Evolutionary conservation across 2,113 vertebrate genomes (phyloP).

Genomic region (Oncorhynchus mykiss): DNA sequence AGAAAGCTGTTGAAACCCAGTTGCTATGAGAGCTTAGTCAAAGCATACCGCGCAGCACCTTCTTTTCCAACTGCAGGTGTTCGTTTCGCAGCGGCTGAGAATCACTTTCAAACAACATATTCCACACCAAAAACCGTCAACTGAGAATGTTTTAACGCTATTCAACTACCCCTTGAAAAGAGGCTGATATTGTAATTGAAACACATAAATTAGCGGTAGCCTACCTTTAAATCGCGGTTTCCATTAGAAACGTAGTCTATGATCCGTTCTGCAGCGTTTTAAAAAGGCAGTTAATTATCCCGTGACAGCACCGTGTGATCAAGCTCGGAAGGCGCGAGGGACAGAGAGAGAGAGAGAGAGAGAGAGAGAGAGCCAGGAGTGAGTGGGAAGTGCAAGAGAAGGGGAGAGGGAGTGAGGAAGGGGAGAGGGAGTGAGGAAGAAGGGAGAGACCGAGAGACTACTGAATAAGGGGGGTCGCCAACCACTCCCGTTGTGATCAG

Average conservation of each 20-base stretch:
- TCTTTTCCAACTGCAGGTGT: neutral
- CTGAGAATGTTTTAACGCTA: neutral
- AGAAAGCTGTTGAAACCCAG: neutral
- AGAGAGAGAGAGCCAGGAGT: constrained; percentile 21
- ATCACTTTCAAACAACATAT: neutral
- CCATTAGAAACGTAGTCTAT: constrained; percentile 34
- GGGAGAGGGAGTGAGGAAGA: neutral
- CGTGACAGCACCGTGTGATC: neutral
- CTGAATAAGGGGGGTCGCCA: neutral
- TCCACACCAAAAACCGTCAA: neutral
- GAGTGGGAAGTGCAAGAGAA: constrained; percentile 25
- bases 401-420: constrained; percentile 16
- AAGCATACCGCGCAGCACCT: neutral
- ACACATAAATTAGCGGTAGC: neutral
- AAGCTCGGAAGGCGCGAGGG: neutral
- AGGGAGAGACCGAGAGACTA: neutral
- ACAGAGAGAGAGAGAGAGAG: constrained; percentile 40
- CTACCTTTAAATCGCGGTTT: constrained; percentile 38
- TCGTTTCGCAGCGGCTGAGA: neutral
- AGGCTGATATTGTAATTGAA: neutral
- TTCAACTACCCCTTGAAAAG: neutral
- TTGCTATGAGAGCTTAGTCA: neutral
- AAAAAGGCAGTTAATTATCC: neutral
- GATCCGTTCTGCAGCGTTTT: constrained; percentile 52
- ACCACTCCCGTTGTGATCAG: neutral